Conservation (phyloP, 2,113 vertebrate species). For the Bos taurus region ARS-UCD2.0 NC_037350.1:41936501-41937000, state of each 20-base stretch:
- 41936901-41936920: not conserved
- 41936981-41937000: not conserved
- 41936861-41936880: not conserved
- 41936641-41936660: not conserved
- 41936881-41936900: not conserved
- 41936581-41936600: not conserved
- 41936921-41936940: not conserved
- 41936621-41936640: not conserved
- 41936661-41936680: not conserved
- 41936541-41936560: not conserved
- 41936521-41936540: not conserved
- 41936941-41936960: not conserved
- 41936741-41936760: not conserved
- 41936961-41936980: not conserved
- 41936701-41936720: not conserved
- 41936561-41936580: not conserved
- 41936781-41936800: slow-evolving; percentile 10
- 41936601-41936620: not conserved
- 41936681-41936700: not conserved
- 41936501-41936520: not conserved
- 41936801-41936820: not conserved
- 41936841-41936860: not conserved
- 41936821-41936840: not conserved
- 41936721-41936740: not conserved
- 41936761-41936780: not conserved